A percentile compares a stretch with the other conserved stretches of the same genome.
These are phyloP conservation scores for Argyresthia goedartella DNA, from an alignment of 2,888 invertebrate species.

Conservation along the genomic window DNA sequence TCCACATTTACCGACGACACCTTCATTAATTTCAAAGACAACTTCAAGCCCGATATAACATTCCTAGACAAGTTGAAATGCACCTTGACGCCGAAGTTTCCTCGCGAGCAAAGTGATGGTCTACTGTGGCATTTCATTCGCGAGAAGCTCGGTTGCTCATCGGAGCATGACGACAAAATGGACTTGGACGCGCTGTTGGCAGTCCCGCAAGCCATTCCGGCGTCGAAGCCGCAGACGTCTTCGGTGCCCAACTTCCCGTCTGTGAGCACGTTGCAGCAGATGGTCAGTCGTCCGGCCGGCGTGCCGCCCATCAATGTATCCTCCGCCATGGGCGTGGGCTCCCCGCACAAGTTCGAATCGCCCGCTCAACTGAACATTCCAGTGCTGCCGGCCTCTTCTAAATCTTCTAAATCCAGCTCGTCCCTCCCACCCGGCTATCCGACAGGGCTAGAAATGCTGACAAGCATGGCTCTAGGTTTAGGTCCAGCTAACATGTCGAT, in stretches of 20 bases:
- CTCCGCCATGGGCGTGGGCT: constrained; percentile 51
- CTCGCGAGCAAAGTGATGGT: constrained; percentile 82
- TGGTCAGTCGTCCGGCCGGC: constrained; percentile 63
- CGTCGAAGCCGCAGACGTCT: constrained; percentile 50
- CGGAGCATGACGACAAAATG: constrained; percentile 78
- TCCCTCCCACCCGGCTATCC: constrained; percentile 63
- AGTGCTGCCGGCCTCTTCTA: constrained; percentile 69
- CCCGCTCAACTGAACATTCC: constrained; percentile 71
- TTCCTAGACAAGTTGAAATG: constrained; percentile 89
- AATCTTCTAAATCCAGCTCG: constrained; percentile 68
- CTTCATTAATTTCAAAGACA: constrained; percentile 64
- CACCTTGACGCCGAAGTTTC: constrained; percentile 84
- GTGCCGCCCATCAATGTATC: constrained; percentile 63
- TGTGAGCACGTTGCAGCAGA: constrained; percentile 61
- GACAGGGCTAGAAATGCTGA: constrained; percentile 61
- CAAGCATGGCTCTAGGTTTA: constrained; percentile 63
- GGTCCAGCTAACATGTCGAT: constrained; percentile 54
- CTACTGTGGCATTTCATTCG: constrained; percentile 84
- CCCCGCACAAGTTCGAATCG: constrained; percentile 69
- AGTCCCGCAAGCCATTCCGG: constrained; percentile 67
- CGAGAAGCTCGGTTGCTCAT: constrained; percentile 78
- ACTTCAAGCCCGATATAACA: constrained; percentile 78
- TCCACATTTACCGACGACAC: constrained; percentile 65
- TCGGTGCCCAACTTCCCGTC: constrained; percentile 58
- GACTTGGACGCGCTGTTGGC: constrained; percentile 71